Base-by-base conservation (phyloP, 2,888 invertebrate species). In the Cerceris rybyensis region DNA sequence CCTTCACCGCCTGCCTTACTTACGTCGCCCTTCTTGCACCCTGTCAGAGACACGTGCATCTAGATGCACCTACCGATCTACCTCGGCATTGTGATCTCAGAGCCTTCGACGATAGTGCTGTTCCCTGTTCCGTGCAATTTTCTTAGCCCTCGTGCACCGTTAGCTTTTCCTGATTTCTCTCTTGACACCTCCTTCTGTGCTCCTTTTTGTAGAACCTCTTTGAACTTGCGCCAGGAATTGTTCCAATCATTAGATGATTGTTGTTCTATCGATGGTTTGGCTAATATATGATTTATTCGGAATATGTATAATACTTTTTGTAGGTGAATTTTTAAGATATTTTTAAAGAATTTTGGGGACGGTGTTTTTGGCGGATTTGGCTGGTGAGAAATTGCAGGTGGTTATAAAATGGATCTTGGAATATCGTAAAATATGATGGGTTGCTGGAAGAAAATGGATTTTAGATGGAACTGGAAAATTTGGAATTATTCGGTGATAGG, bases 81-180 rank as follows among this genome's bases (percentile, higher is more conserved):
- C 59, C 67, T 13, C 55, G 17, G 57, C 71, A 76, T 78, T 76
- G 69, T 77, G 73, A 86, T 75, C 55, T 42, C 52, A 17, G 67
- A 42, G 64, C 64, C 83, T 78, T 82, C 60, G 65, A 83, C 74
- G 75, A 86, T 86, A 85, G 79, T 78, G 73, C 67, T 84, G 71
- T 82, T 81, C 70, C 70, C 66, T 82, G 81, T 84, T 75, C 71
- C 59, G 60, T 41, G 14, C 80, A 85, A 50, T 83, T 85, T 78
- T 72, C 71, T 52, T 7, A 70, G 11, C 54, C 49, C 68, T 60
- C 9, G 41, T 13, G 14, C 39, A 39, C 55, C 55, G 6, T 55
- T 55, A 55, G 4, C 55, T 55, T 55, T 55, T 55, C 55, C 13
- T 7, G 0, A 17, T 16, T 7, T 13, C 16, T 11, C 17, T 17